Evolutionary conservation across 2,797 vertebrate genomes (phyloP).

Genomic region (Phylloscopus collybita): DNA sequence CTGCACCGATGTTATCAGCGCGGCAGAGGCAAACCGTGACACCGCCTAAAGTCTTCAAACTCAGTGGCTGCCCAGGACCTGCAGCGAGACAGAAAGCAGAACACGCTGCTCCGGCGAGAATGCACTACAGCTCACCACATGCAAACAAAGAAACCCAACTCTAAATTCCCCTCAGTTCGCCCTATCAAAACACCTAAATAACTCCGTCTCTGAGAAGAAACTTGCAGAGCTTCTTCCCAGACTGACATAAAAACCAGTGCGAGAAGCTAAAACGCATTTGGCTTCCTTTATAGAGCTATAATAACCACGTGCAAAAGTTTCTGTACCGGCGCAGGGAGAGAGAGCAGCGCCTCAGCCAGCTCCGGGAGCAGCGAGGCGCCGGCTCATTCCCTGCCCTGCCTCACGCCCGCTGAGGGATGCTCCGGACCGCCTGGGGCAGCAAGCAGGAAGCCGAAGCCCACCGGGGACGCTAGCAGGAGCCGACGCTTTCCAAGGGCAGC

Average conservation of each 20-base stretch:
- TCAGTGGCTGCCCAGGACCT: not conserved
- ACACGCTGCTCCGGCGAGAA: conserved; percentile 1
- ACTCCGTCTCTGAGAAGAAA: not conserved
- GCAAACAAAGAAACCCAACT: conserved; percentile 37
- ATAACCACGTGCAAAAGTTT: conserved; percentile 13
- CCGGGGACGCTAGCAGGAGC: not conserved
- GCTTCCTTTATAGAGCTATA: not conserved
- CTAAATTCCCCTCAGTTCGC: not conserved
- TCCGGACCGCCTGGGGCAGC: not conserved
- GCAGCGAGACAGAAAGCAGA: not conserved
- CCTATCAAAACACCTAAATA: not conserved
- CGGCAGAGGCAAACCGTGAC: not conserved
- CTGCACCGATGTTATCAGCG: not conserved
- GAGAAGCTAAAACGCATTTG: not conserved
- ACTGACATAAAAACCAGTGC: not conserved
- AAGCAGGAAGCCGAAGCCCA: not conserved
- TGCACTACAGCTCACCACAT: not conserved
- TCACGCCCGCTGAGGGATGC: not conserved
- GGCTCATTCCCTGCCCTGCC: not conserved
- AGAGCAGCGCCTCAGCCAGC: not conserved
- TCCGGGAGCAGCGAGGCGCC: not conserved
- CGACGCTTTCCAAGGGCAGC: not conserved
- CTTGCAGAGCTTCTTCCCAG: not conserved
- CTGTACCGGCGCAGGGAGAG: not conserved
- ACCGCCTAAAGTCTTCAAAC: not conserved